A percentile compares a stretch with the other conserved stretches of the same genome.
These are phyloP conservation scores for Pseudococcus longispinus DNA, from an alignment of 2,888 invertebrate genomes.

Conservation along the genomic window DNA sequence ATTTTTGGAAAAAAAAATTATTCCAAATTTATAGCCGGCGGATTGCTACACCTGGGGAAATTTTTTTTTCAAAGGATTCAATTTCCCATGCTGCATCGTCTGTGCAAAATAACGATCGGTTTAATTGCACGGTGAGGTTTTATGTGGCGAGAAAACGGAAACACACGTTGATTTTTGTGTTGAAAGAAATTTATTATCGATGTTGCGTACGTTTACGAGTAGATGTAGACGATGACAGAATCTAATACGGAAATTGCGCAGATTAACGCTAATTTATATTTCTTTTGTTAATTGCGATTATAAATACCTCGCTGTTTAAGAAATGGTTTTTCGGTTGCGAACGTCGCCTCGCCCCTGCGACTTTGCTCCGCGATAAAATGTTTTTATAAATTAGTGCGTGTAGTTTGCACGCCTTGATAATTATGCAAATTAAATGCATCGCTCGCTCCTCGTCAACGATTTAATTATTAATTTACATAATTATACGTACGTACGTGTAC, in stretches of 20 bases:
- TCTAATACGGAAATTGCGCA: constrained; percentile 13
- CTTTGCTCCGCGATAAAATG: constrained; percentile 1
- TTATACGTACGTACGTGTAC: background rate
- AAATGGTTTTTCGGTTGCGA: background rate
- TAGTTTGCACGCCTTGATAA: constrained; percentile 20
- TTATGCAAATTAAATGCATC: constrained; percentile 36
- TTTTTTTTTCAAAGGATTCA: background rate
- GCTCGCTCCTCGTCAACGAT: constrained; percentile 19
- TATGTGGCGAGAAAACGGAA: background rate
- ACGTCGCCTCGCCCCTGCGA: background rate
- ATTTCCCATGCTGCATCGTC: background rate
- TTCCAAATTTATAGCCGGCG: too few relatives aligned
- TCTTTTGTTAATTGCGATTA: constrained; percentile 33
- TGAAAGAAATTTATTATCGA: background rate
- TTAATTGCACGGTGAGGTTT: background rate
- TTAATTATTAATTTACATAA: constrained; percentile 39
- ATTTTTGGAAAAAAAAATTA: background rate
- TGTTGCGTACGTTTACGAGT: background rate
- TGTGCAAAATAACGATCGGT: background rate
- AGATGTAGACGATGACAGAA: background rate
- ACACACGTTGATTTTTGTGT: background rate
- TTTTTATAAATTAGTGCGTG: constrained; percentile 29
- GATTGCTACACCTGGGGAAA: too few relatives aligned
- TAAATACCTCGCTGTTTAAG: background rate
- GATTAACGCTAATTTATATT: constrained; percentile 32